phyloP scores from a whole-genome alignment of 2,113 vertebrate species.

The Aegithalos caudatus region DNA sequence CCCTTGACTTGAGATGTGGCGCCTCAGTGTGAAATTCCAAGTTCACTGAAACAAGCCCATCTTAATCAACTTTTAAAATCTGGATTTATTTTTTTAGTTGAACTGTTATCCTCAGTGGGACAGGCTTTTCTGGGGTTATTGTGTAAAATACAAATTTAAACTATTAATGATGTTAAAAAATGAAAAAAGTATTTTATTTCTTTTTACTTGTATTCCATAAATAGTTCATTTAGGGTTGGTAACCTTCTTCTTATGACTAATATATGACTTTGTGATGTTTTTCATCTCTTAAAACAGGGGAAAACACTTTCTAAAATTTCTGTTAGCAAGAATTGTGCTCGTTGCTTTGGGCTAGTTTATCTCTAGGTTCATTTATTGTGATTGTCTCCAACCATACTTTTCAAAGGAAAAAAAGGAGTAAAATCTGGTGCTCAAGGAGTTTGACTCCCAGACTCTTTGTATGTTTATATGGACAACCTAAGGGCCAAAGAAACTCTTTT shows the following conservation, averaged over 20 bases:
- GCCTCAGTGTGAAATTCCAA: neutral
- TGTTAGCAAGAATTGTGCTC: neutral
- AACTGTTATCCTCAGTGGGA: neutral
- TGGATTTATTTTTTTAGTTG: neutral
- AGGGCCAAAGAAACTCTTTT: neutral
- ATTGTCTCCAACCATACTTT: neutral
- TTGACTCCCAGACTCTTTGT: neutral
- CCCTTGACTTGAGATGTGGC: neutral
- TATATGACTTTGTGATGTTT: neutral
- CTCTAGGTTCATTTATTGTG: neutral
- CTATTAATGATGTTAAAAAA: neutral
- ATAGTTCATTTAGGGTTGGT: neutral
- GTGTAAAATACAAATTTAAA: neutral
- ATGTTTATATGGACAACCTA: neutral
- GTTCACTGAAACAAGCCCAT: neutral
- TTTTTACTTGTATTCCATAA: neutral
- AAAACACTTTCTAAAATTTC: neutral
- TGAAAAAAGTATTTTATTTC: neutral
- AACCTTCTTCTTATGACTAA: neutral
- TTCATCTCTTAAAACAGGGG: neutral
- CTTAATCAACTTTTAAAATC: neutral
- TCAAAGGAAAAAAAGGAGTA: neutral
- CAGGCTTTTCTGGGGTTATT: neutral
- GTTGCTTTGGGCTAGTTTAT: accelerated
- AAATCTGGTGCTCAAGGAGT: neutral